These are phyloP conservation scores for Nettapus auritus DNA, from an alignment of 2,113 vertebrate species.

Conservation along the genomic window DNA sequence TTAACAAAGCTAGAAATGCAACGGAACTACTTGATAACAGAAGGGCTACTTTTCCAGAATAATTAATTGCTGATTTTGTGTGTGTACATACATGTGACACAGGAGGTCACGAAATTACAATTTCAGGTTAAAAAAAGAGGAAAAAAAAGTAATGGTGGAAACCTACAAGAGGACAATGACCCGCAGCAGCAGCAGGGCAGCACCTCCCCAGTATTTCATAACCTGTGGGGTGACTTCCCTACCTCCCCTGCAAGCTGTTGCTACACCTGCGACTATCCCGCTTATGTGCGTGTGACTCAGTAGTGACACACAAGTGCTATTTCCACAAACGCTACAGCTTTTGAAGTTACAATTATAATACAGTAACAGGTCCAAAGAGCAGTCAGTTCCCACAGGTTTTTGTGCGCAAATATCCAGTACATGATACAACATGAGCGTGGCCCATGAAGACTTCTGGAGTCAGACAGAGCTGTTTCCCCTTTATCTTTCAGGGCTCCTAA, in stretches of 20 bases:
- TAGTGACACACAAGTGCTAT: not conserved
- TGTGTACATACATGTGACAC: not conserved
- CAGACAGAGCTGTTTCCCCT: not conserved
- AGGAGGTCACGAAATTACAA: not conserved
- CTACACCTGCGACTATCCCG: no score
- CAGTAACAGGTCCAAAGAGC: not conserved
- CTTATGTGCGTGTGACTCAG: rapidly evolving
- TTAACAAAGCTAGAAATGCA: not conserved
- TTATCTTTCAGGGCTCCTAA: not conserved
- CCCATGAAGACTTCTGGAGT: not conserved
- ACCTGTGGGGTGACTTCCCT: not conserved
- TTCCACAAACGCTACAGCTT: not conserved
- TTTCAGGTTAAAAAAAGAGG: not conserved
- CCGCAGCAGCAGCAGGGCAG: not conserved
- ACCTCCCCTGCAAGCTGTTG: not conserved
- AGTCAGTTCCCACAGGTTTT: not conserved
- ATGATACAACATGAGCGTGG: not conserved
- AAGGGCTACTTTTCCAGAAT: not conserved
- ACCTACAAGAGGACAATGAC: not conserved
- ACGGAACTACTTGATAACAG: not conserved
- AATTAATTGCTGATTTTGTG: not conserved
- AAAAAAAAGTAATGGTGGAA: not conserved
- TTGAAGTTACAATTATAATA: not conserved
- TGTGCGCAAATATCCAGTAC: not conserved
- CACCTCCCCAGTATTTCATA: not conserved